Conservation (phyloP, 2,888 invertebrate genomes). For the Eristalis intricaria region DNA sequence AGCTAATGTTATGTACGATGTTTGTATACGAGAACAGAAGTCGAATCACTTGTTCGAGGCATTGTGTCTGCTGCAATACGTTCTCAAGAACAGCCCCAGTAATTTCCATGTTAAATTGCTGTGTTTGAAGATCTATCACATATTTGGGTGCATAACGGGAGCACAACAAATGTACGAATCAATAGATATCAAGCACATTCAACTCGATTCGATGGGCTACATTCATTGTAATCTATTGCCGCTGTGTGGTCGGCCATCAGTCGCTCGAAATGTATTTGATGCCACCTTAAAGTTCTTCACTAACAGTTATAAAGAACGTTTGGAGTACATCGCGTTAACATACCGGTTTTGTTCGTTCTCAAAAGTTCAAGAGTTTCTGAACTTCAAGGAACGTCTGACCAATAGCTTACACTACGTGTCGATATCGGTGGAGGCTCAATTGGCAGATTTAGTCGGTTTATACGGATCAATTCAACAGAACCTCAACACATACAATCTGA, state of each 20-base stretch:
- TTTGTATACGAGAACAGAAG: conserved; percentile 83
- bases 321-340: conserved; percentile 94
- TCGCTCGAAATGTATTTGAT: conserved; percentile 87
- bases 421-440: conserved; percentile 86
- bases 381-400: conserved; percentile 90
- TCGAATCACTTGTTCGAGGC: conserved; percentile 85
- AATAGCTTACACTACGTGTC: conserved; percentile 90
- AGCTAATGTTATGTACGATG: conserved; percentile 82
- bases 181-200: conserved; percentile 95
- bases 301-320: conserved; percentile 93
- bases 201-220: conserved; percentile 95
- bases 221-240: conserved; percentile 89
- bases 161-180: conserved; percentile 89
- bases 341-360: conserved; percentile 97
- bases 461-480: conserved; percentile 80
- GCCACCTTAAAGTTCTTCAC: conserved; percentile 92
- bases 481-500: conserved; percentile 82
- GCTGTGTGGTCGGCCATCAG: conserved; percentile 87
- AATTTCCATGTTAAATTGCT: conserved; percentile 95
- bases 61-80: conserved; percentile 87
- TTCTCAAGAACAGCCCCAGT: conserved; percentile 89
- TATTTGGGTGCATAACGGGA: conserved; percentile 87
- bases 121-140: conserved; percentile 90
- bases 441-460: conserved; percentile 85
- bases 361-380: conserved; percentile 94